phyloP scores from a whole-genome alignment of 2,888 invertebrate genomes.

The Zonitis immaculata region DNA sequence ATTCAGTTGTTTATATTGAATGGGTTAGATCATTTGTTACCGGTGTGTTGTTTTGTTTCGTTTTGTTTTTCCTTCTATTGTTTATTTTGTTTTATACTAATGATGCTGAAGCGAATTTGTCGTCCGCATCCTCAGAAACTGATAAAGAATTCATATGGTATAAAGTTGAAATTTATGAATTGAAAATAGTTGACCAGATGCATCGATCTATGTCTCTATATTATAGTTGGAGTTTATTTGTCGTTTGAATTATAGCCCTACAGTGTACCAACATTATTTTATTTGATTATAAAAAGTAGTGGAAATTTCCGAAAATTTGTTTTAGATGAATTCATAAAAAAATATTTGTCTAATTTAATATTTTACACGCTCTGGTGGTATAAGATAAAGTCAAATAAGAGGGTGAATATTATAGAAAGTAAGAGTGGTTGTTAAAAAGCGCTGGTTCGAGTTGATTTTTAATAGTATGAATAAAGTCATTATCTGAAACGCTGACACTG shows the following conservation, averaged over 20 bases:
- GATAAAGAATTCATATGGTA: not conserved
- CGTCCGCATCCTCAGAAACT: not conserved
- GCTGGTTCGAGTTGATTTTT: slow-evolving; percentile 16
- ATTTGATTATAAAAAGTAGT: not conserved
- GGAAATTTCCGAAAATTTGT: too few relatives aligned
- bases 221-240: slow-evolving; percentile 1
- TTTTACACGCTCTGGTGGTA: slow-evolving; percentile 10
- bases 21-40: not conserved
- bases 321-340: too few relatives aligned
- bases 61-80: too few relatives aligned
- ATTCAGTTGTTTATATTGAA: not conserved
- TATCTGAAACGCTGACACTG: slow-evolving; percentile 18
- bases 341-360: slow-evolving; percentile 3
- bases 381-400: slow-evolving; percentile 14
- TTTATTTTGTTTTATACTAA: too few relatives aligned
- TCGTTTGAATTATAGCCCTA: not conserved
- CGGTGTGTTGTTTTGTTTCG: not conserved
- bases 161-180: not conserved
- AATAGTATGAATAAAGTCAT: slow-evolving; percentile 15
- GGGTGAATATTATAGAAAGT: not conserved
- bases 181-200: not conserved
- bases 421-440: slow-evolving; percentile 6
- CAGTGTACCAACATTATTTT: not conserved
- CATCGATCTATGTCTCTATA: slow-evolving; percentile 3
- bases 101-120: not conserved